Percentiles rank a stretch among this genome's conserved stretches.
Conservation (phyloP, 2,888 invertebrate species). For the Drosophila kanekoi region DNA sequence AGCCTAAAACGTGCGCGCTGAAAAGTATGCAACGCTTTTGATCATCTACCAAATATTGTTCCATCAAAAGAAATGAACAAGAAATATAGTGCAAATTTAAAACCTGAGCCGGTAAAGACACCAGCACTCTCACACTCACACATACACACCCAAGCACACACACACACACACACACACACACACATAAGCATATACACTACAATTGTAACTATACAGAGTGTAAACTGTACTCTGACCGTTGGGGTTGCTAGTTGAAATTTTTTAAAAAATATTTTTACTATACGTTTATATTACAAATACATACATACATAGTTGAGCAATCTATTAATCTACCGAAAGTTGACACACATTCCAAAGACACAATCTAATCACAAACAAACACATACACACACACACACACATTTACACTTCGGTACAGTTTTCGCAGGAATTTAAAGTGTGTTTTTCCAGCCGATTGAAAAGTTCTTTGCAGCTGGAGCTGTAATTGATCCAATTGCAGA, state of each 20-base stretch:
- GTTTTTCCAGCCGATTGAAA: conserved; percentile 60
- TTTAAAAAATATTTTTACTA: conserved; percentile 68
- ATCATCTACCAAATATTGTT: conserved; percentile 18
- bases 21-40: conserved; percentile 41
- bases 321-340: conserved; percentile 75
- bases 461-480: conserved; percentile 51
- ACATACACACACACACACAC: conserved; percentile 15
- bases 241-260: conserved; percentile 75
- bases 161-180: conserved; percentile 5
- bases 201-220: conserved; percentile 57
- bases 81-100: conserved; percentile 73
- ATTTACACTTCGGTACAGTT: conserved; percentile 49
- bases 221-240: conserved; percentile 79
- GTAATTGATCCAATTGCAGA: conserved; percentile 42
- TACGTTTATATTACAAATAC: conserved; percentile 53
- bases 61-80: conserved; percentile 32
- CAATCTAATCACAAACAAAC: conserved; percentile 19
- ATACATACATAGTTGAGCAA: conserved; percentile 64
- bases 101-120: conserved; percentile 53
- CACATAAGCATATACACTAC: conserved; percentile 21
- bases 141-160: background rate
- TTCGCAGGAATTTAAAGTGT: conserved; percentile 44
- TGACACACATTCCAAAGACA: conserved; percentile 62
- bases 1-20: conserved; percentile 31
- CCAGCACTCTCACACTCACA: conserved; percentile 12